These are phyloP conservation scores for Chelonus formosanus DNA, from an alignment of 2,888 invertebrate genomes.

Conservation along the genomic window DNA sequence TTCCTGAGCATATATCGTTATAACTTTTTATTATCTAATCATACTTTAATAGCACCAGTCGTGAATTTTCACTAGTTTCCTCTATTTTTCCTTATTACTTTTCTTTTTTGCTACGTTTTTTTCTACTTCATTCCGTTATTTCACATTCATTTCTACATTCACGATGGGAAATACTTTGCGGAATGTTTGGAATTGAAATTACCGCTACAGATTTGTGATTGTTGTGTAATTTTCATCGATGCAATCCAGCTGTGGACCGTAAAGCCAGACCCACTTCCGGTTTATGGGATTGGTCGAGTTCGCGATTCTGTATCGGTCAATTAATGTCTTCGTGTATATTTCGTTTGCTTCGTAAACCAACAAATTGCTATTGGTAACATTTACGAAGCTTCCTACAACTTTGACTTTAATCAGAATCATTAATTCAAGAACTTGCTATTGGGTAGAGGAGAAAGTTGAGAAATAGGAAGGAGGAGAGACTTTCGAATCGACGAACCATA, in stretches of 20 bases:
- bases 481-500: conserved; percentile 37
- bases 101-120: not conserved
- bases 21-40: conserved; percentile 25
- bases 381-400: too few species aligned
- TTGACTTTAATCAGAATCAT: not conserved
- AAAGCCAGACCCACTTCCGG: conserved; percentile 58
- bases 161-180: not conserved
- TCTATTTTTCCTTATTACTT: conserved; percentile 8
- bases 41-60: not conserved
- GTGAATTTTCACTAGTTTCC: not conserved
- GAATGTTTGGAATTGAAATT: conserved; percentile 23
- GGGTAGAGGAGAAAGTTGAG: conserved; percentile 35
- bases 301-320: conserved; percentile 33
- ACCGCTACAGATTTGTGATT: conserved; percentile 40
- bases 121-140: conserved; percentile 3
- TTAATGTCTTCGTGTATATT: conserved; percentile 25
- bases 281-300: conserved; percentile 44
- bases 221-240: conserved; percentile 53
- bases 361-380: not conserved
- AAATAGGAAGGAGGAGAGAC: conserved; percentile 29
- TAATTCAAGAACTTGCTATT: too few species aligned
- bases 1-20: conserved; percentile 16
- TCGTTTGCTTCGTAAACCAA: conserved; percentile 18
- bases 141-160: not conserved
- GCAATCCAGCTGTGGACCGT: conserved; percentile 52